phyloP scores from a whole-genome alignment of 53 echinoderm and acorn worm species.

The Paracentrotus lividus region DNA sequence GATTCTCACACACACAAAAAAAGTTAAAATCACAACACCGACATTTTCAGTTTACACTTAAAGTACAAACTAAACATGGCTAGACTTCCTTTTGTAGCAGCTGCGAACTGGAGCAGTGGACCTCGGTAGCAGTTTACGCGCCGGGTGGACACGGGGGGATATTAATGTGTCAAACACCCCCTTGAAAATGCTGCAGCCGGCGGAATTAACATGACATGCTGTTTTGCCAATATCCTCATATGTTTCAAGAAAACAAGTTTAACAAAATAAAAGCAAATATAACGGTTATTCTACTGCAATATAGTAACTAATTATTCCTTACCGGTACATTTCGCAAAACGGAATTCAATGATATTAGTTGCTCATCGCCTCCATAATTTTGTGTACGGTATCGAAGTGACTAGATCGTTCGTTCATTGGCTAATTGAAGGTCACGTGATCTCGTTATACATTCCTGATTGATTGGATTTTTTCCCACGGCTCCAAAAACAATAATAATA shows the following conservation, averaged over 20 bases:
- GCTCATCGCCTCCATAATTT: constrained; percentile 20
- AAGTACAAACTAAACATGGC: too few species aligned
- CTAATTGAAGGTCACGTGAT: constrained; percentile 18
- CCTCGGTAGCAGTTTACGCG: not conserved
- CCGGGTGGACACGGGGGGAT: not conserved
- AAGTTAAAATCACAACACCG: too few species aligned
- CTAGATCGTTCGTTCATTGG: constrained; percentile 27
- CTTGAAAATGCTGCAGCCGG: not conserved
- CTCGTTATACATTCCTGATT: constrained; percentile 61
- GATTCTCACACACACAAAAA: too few species aligned
- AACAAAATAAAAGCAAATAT: not conserved
- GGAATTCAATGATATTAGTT: not conserved
- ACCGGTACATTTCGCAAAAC: not conserved
- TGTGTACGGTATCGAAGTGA: constrained; percentile 68
- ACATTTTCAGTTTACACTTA: too few species aligned
- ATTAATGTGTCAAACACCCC: not conserved
- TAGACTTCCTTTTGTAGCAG: too few species aligned
- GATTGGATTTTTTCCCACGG: not conserved
- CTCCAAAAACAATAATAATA: too few species aligned
- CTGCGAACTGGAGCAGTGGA: too few species aligned
- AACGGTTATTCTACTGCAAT: not conserved
- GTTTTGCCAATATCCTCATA: not conserved
- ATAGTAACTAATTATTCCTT: not conserved
- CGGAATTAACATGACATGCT: not conserved
- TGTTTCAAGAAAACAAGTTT: not conserved